Evolutionary conservation across 2,797 vertebrate genomes (phyloP).

Genomic region (Acanthopagrus latus): DNA sequence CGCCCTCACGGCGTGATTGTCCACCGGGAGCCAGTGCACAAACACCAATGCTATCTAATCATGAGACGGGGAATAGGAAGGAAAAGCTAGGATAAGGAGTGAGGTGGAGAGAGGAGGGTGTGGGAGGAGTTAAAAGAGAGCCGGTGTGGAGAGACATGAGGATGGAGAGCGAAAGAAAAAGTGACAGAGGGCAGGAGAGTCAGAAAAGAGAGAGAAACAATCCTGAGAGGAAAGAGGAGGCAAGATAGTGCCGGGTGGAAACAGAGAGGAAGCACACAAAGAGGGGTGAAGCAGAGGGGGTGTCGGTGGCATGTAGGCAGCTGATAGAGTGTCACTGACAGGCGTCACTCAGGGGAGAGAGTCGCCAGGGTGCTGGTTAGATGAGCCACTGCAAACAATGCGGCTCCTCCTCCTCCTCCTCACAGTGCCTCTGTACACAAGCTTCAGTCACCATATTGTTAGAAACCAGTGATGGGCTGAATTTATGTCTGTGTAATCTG

Average conservation of each 20-base stretch:
- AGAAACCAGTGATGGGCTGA: slow-evolving; percentile 37
- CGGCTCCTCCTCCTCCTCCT: slow-evolving; percentile 52
- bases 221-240: slow-evolving; percentile 49
- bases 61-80: slow-evolving; percentile 74
- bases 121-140: slow-evolving; percentile 55
- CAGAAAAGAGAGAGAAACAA: slow-evolving; percentile 47
- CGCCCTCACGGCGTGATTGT: slow-evolving; percentile 70
- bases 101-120: slow-evolving; percentile 54
- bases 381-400: slow-evolving; percentile 70
- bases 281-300: slow-evolving; percentile 65
- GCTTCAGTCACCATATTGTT: slow-evolving; percentile 46
- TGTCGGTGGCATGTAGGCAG: slow-evolving; percentile 73
- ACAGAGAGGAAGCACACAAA: slow-evolving; percentile 53
- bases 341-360: slow-evolving; percentile 75
- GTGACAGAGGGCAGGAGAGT: slow-evolving; percentile 49
- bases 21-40: slow-evolving; percentile 74
- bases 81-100: slow-evolving; percentile 70
- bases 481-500: slow-evolving; percentile 24
- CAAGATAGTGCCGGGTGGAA: slow-evolving; percentile 38
- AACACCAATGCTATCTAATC: slow-evolving; percentile 81
- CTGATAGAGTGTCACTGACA: slow-evolving; percentile 80
- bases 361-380: slow-evolving; percentile 57
- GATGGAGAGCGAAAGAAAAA: slow-evolving; percentile 36
- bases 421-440: slow-evolving; percentile 31
- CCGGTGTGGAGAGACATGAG: slow-evolving; percentile 36